These are phyloP conservation scores for Trochalopteron elliotii DNA, from an alignment of 2,113 vertebrate genomes.

Conservation along the genomic window DNA sequence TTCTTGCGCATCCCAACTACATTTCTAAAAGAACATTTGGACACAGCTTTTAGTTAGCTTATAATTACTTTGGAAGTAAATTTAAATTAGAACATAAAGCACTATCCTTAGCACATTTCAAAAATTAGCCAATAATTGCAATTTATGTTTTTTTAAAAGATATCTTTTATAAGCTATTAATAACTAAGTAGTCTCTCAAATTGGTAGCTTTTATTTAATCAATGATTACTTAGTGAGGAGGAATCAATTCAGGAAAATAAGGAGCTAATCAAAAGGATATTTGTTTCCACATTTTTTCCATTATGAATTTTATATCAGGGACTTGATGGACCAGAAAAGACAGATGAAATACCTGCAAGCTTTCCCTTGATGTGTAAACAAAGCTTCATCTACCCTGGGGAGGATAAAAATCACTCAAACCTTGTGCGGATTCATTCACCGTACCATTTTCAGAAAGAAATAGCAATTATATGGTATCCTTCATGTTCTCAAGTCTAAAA, in stretches of 20 bases:
- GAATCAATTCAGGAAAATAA: background rate
- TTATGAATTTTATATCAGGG: background rate
- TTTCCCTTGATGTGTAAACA: background rate
- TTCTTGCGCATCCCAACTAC: background rate
- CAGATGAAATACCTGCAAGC: background rate
- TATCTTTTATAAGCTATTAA: background rate
- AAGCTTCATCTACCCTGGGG: background rate
- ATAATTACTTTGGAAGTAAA: background rate
- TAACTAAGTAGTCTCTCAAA: background rate
- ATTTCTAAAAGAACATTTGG: background rate
- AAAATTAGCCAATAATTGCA: background rate
- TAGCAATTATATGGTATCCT: background rate
- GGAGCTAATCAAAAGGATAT: background rate
- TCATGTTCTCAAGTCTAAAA: background rate
- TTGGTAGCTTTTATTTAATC: background rate
- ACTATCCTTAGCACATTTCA: background rate
- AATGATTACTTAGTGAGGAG: background rate
- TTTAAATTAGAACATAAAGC: background rate
- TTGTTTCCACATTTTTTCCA: background rate
- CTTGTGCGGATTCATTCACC: background rate
- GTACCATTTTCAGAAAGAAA: background rate
- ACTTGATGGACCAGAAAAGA: background rate
- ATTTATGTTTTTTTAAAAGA: background rate
- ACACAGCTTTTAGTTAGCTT: background rate
- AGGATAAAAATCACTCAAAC: background rate